A percentile compares a stretch with the other conserved stretches of the same genome.
These are phyloP conservation scores for Chiloscyllium punctatum DNA, from an alignment of 2,797 vertebrate species.

Conservation along the genomic window DNA sequence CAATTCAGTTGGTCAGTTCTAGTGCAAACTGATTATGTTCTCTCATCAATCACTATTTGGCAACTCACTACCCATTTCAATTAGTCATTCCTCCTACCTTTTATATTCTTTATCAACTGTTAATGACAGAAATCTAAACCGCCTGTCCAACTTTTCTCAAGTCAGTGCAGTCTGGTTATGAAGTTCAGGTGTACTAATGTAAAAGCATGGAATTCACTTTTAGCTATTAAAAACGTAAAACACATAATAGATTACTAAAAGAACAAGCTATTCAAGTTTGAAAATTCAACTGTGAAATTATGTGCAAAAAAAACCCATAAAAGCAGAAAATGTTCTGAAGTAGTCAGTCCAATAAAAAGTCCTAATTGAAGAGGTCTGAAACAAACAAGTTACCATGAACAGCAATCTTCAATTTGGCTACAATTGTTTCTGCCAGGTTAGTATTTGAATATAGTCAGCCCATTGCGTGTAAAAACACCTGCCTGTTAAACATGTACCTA, in stretches of 20 bases:
- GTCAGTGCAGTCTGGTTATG: neutral
- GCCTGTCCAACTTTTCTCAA: neutral
- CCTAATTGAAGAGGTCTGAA: constrained; percentile 2
- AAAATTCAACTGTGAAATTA: neutral
- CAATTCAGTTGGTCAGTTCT: neutral
- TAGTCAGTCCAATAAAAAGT: neutral
- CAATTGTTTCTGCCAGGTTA: neutral
- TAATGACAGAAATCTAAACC: neutral
- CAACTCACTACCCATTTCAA: neutral
- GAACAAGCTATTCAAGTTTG: neutral
- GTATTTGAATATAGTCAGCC: neutral
- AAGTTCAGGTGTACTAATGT: neutral
- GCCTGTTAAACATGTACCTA: neutral
- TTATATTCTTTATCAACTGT: neutral
- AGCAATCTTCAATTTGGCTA: neutral
- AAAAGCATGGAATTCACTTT: neutral
- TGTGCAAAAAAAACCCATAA: neutral
- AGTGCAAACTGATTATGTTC: neutral
- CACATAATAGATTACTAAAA: neutral
- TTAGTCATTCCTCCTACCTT: neutral
- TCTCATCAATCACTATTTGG: neutral
- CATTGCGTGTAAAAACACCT: neutral
- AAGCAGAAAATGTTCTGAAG: neutral
- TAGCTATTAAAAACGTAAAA: neutral
- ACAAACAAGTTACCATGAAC: neutral